Conservation (phyloP, 2,888 invertebrate genomes). For the Siphlonurus alternatus region DNA sequence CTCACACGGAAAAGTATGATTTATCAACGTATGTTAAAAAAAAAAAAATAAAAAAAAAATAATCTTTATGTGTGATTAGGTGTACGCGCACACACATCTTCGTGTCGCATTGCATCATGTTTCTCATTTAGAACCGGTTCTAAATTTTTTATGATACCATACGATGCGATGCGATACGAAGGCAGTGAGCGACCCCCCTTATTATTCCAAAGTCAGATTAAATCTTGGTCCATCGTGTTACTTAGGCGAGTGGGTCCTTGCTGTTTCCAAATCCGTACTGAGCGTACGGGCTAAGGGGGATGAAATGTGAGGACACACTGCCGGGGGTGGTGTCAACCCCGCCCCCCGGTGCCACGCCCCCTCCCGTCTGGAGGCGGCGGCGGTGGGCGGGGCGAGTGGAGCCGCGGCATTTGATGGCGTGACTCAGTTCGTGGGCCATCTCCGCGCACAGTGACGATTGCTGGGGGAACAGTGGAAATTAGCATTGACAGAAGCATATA, state of each 20-base stretch:
- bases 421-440: conserved; percentile 53
- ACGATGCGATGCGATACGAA: too few species aligned
- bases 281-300: conserved; percentile 37
- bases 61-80: too few species aligned
- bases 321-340: conserved; percentile 8
- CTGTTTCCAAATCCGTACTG: conserved; percentile 41
- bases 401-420: conserved; percentile 47
- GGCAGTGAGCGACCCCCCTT: too few species aligned
- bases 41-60: too few species aligned
- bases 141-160: too few species aligned
- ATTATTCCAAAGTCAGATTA: too few species aligned
- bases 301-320: conserved; percentile 24
- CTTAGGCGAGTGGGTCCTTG: conserved; percentile 25
- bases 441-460: conserved; percentile 51
- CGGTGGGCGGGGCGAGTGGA: conserved; percentile 33
- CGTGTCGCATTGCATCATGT: too few species aligned
- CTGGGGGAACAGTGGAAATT: conserved; percentile 8
- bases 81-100: too few species aligned
- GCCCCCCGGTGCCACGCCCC: conserved; percentile 16
- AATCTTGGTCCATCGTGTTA: neutral
- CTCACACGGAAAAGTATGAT: too few species aligned
- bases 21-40: too few species aligned
- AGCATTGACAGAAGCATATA: conserved; percentile 2
- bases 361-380: conserved; percentile 18
- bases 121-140: too few species aligned